A percentile compares a stretch with the other conserved stretches of the same genome.
Evolutionary conservation across 53 echinoderm and acorn worm genomes (phyloP).

Genomic region (Apostichopus leukothele): DNA sequence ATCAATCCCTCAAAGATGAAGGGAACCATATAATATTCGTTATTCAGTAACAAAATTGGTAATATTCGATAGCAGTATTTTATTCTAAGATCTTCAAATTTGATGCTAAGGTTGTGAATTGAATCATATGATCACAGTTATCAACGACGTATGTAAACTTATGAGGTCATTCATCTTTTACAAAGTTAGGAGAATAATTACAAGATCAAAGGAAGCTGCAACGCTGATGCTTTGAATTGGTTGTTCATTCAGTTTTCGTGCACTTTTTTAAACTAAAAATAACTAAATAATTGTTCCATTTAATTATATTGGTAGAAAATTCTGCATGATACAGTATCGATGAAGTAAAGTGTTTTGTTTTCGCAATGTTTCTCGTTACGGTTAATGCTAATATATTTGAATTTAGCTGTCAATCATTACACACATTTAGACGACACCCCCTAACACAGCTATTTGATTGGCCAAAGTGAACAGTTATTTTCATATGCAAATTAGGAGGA

Average conservation of each 20-base stretch:
- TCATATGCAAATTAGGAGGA: conserved; percentile 71
- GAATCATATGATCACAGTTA: conserved; percentile 48
- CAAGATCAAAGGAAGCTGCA: conserved; percentile 1
- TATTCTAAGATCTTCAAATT: too few relatives aligned
- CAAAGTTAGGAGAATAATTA: conserved; percentile 9
- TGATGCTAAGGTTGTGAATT: conserved; percentile 13
- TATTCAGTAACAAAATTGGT: too few relatives aligned
- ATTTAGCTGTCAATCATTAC: conserved; percentile 60
- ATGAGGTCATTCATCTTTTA: conserved; percentile 49
- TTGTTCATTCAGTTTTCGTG: not conserved
- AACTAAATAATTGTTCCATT: not conserved
- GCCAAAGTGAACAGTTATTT: conserved; percentile 58
- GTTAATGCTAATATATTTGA: conserved; percentile 12
- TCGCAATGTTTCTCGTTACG: conserved; percentile 16
- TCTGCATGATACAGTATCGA: not conserved
- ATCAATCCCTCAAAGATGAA: too few relatives aligned
- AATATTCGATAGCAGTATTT: too few relatives aligned
- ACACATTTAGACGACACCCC: conserved; percentile 48
- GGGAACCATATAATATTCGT: too few relatives aligned
- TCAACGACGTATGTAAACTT: conserved; percentile 19
- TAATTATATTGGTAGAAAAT: too few relatives aligned
- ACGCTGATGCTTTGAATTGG: not conserved
- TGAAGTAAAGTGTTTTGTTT: not conserved
- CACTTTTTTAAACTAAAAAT: not conserved
- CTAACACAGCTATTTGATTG: conserved; percentile 50